Evolutionary conservation across 2,888 invertebrate species (phyloP).

Genomic region (Drosophila gaucha): DNA sequence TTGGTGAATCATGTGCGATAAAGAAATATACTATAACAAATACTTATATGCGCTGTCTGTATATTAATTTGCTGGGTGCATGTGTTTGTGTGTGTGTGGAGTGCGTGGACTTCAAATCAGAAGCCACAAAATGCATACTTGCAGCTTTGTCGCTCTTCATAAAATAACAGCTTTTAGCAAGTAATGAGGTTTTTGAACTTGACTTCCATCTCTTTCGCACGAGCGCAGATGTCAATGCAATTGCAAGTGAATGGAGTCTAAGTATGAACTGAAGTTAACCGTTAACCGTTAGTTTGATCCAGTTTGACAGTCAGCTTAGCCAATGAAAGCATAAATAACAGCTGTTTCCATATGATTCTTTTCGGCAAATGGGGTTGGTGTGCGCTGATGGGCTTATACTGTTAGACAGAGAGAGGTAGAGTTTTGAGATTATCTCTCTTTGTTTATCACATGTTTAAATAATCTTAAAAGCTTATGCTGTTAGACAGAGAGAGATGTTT

Average conservation of each 20-base stretch:
- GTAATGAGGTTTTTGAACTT: conserved; percentile 71
- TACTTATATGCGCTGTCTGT: not conserved
- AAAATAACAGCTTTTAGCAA: conserved; percentile 38
- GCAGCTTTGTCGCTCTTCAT: conserved; percentile 31
- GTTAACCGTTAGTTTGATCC: conserved; percentile 5
- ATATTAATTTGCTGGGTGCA: conserved; percentile 1
- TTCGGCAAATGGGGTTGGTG: not conserved
- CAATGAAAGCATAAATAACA: too few species aligned
- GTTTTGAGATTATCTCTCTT: too few species aligned
- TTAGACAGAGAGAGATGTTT: too few species aligned
- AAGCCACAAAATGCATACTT: conserved; percentile 60
- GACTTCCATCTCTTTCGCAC: not conserved
- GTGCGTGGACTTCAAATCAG: conserved; percentile 53
- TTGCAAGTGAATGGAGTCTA: conserved; percentile 21
- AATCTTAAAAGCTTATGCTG: too few species aligned
- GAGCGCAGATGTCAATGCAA: conserved; percentile 8
- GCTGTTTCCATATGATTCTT: too few species aligned
- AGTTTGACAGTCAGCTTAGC: not conserved
- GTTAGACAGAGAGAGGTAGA: too few species aligned
- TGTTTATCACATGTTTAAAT: too few species aligned
- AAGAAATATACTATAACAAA: conserved; percentile 47
- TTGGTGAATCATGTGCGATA: conserved; percentile 77
- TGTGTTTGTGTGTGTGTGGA: conserved; percentile 7
- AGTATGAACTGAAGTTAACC: conserved; percentile 10
- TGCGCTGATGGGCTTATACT: too few species aligned